phyloP scores from a whole-genome alignment of 2,888 invertebrate species.

The Eustalomyia histrio region DNA sequence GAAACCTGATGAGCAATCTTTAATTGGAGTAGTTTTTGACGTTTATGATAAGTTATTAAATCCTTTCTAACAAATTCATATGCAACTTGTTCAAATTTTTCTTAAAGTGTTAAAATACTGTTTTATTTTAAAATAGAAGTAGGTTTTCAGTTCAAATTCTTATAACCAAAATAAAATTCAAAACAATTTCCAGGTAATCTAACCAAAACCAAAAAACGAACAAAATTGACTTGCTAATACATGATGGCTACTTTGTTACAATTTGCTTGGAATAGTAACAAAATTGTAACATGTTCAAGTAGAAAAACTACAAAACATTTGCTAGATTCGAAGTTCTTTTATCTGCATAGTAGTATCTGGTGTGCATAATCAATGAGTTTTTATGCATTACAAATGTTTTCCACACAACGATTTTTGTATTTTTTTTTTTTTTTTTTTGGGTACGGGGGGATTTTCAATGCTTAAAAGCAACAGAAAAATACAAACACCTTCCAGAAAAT shows the following conservation, averaged over 20 bases:
- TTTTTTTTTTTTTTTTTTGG: too few species aligned
- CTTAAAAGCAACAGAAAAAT: slow-evolving; percentile 19
- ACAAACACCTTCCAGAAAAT: slow-evolving; percentile 53
- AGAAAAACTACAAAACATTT: slow-evolving; percentile 19
- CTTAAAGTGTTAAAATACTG: background rate
- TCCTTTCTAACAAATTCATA: too few species aligned
- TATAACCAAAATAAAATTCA: slow-evolving; percentile 51
- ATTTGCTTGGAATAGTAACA: slow-evolving; percentile 52
- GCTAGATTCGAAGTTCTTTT: slow-evolving; percentile 19
- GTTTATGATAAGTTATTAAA: too few species aligned
- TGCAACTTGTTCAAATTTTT: background rate
- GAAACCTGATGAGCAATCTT: too few species aligned
- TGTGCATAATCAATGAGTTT: slow-evolving; percentile 64
- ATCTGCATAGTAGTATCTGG: slow-evolving; percentile 52
- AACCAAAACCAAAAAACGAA: slow-evolving; percentile 18
- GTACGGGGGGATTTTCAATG: slow-evolving; percentile 33
- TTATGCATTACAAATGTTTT: slow-evolving; percentile 59
- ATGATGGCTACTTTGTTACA: slow-evolving; percentile 65
- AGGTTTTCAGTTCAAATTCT: slow-evolving; percentile 65
- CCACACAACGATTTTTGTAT: slow-evolving; percentile 13
- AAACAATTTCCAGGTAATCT: slow-evolving; percentile 55
- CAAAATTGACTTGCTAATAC: slow-evolving; percentile 65
- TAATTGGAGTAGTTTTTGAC: too few species aligned
- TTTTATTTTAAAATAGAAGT: slow-evolving; percentile 40
- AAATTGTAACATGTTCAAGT: background rate